A percentile compares a stretch with the other conserved stretches of the same genome.
These are phyloP conservation scores for Siphlonurus alternatus DNA, from an alignment of 2,888 invertebrate species.

Conservation along the genomic window DNA sequence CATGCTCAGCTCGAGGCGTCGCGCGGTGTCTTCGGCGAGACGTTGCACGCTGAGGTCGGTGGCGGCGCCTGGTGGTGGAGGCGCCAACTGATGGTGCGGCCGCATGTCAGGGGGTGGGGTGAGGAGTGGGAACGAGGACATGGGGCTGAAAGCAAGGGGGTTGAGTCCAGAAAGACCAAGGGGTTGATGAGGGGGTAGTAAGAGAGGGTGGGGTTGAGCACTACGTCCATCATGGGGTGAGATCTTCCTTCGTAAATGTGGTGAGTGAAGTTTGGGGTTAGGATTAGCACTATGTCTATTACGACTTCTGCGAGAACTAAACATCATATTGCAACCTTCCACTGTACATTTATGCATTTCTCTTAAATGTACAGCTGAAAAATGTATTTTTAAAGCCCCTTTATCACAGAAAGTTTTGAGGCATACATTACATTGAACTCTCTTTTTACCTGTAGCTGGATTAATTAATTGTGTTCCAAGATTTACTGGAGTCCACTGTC, in stretches of 20 bases:
- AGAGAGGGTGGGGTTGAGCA: conserved; percentile 60
- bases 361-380: conserved; percentile 92
- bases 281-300: conserved; percentile 97
- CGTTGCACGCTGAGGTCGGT: conserved; percentile 6
- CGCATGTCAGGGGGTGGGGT: background rate
- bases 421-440: conserved; percentile 96
- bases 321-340: conserved; percentile 98
- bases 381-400: conserved; percentile 97
- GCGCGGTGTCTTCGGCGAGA: background rate
- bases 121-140: conserved; percentile 3
- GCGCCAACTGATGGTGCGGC: background rate
- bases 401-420: conserved; percentile 99
- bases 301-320: conserved; percentile 86
- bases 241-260: conserved; percentile 82
- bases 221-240: conserved; percentile 87
- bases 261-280: conserved; percentile 94
- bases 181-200: conserved; percentile 56
- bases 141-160: conserved; percentile 29
- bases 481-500: conserved; percentile 62
- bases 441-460: conserved; percentile 85
- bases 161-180: conserved; percentile 43
- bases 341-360: conserved; percentile 99
- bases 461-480: conserved; percentile 81
- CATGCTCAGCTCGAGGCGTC: conserved; percentile 5
- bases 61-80: background rate